Conservation (phyloP, 35 echinoderm and acorn worm genomes). For the Ptychodera flava region DNA sequence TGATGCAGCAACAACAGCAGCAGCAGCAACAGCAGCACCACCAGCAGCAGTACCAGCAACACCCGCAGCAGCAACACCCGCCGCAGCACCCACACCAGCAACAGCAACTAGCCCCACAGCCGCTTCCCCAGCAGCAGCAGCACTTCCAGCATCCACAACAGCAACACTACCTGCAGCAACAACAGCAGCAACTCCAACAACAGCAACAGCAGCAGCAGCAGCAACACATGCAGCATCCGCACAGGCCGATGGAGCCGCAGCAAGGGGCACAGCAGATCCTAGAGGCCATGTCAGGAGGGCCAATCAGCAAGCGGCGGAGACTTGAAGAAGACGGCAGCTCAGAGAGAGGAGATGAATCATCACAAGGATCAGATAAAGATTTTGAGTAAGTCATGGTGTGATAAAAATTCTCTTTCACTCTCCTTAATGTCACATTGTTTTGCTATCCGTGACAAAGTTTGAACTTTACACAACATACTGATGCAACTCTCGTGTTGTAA, state of each 20-base stretch:
- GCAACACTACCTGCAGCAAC: background rate
- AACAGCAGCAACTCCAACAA: background rate
- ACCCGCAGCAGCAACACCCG: background rate
- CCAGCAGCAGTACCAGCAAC: background rate
- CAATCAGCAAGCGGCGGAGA: constrained; percentile 51
- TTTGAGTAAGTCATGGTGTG: constrained; percentile 71
- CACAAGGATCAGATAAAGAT: constrained; percentile 87
- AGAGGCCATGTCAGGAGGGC: constrained; percentile 69
- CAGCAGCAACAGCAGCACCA: background rate
- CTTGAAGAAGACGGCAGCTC: constrained; percentile 46
- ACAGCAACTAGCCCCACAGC: no score
- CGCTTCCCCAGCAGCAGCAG: background rate
- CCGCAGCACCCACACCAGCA: background rate
- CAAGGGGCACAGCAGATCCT: background rate
- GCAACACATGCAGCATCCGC: background rate
- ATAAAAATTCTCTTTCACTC: background rate
- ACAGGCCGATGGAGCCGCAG: background rate
- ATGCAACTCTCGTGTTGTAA: no score
- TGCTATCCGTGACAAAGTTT: constrained; percentile 1
- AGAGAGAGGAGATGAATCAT: constrained; percentile 27
- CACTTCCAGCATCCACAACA: background rate
- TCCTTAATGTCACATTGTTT: background rate
- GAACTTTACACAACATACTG: no score
- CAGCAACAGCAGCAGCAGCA: background rate
- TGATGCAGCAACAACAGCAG: background rate